Percentiles rank a stretch among this genome's conserved stretches.
Conservation (phyloP, 2,888 invertebrate genomes). For the Plebejus anna region DNA sequence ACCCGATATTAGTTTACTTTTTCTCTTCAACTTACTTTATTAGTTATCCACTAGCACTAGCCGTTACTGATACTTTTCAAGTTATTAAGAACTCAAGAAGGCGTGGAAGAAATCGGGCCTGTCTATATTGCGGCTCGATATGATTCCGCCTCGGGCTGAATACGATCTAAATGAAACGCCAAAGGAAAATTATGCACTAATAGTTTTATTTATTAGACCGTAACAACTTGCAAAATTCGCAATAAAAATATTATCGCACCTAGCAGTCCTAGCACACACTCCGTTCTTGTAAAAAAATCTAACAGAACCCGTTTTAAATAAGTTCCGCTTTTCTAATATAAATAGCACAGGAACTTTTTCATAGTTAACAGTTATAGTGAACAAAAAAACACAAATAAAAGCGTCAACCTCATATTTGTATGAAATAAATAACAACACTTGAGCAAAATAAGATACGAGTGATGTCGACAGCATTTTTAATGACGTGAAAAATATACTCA, state of each 20-base stretch:
- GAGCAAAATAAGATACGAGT: slow-evolving; percentile 5
- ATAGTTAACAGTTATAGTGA: neutral
- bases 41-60: slow-evolving; percentile 70
- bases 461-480: slow-evolving; percentile 12
- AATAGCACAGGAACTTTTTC: neutral
- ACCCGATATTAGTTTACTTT: slow-evolving; percentile 81
- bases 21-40: slow-evolving; percentile 78
- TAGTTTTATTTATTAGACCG: too few species aligned
- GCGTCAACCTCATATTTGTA: neutral
- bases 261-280: too few species aligned
- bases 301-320: too few species aligned
- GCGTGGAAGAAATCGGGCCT: slow-evolving; percentile 43
- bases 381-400: neutral
- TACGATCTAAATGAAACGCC: slow-evolving; percentile 26
- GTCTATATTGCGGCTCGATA: slow-evolving; percentile 38
- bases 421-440: slow-evolving; percentile 19
- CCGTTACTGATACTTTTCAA: slow-evolving; percentile 69
- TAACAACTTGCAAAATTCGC: neutral
- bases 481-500: slow-evolving; percentile 22
- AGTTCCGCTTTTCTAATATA: neutral
- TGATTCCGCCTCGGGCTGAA: neutral
- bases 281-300: too few species aligned
- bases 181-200: neutral
- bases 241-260: neutral
- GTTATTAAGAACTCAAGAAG: slow-evolving; percentile 68